Evolutionary conservation across 2,113 vertebrate species (phyloP).

Genomic region (Australoheros scitulus): DNA sequence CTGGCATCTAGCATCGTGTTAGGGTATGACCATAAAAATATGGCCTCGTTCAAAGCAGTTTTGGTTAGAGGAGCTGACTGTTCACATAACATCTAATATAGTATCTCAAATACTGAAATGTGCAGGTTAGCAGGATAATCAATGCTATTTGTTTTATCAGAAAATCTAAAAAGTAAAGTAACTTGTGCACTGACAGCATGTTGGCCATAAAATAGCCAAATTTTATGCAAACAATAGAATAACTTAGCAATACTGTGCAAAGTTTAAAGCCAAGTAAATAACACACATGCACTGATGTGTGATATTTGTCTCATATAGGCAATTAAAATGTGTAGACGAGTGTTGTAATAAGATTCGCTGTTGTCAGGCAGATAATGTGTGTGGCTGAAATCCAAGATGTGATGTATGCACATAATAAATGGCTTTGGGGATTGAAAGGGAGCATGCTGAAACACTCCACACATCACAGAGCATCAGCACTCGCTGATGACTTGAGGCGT

Average conservation of each 20-base stretch:
- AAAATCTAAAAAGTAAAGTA: accelerated
- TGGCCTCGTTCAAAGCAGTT: background rate
- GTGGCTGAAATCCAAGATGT: slow-evolving; percentile 27
- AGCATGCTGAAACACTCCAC: slow-evolving; percentile 8
- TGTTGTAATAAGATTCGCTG: background rate
- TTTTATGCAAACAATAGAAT: background rate
- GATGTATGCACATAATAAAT: slow-evolving; percentile 45
- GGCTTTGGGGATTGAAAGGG: slow-evolving; percentile 18
- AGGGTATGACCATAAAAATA: background rate
- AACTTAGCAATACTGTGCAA: background rate
- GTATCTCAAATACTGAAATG: background rate
- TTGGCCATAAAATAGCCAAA: background rate
- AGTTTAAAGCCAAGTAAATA: background rate
- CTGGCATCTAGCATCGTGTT: background rate
- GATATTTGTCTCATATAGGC: background rate
- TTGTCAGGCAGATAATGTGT: slow-evolving; percentile 21
- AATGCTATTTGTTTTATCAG: background rate
- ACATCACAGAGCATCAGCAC: slow-evolving; percentile 38
- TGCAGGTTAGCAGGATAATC: background rate
- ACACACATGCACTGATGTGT: background rate
- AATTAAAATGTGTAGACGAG: background rate
- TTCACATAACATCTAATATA: background rate
- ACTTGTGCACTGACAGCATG: background rate
- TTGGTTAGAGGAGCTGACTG: background rate
- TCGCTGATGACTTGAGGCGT: slow-evolving; percentile 13